Evolutionary conservation across 2,888 invertebrate species (phyloP).

Genomic region (Pantelozetes paolii): DNA sequence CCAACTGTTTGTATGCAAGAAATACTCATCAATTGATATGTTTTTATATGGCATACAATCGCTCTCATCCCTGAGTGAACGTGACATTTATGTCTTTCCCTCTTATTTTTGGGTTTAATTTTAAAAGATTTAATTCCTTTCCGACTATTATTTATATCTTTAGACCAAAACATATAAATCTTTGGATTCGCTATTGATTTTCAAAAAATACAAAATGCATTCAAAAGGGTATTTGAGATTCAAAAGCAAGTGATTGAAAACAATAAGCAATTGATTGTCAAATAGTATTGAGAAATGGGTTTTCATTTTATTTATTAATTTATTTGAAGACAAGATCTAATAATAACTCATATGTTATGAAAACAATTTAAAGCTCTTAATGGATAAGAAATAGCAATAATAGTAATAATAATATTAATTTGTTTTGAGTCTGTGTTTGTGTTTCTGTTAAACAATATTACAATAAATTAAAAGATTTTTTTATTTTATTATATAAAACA

Average conservation of each 20-base stretch:
- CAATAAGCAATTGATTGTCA: neutral
- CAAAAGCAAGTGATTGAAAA: neutral
- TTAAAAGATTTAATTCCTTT: constrained; percentile 13
- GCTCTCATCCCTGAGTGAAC: neutral
- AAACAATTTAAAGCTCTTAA: too few species aligned
- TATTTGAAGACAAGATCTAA: too few species aligned
- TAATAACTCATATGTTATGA: too few species aligned
- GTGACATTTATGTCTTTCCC: constrained; percentile 10
- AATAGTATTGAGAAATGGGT: neutral
- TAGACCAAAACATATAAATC: neutral
- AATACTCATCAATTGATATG: constrained; percentile 7
- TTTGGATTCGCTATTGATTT: neutral
- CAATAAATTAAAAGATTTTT: too few species aligned
- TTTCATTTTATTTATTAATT: too few species aligned
- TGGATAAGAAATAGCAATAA: too few species aligned
- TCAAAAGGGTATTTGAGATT: neutral
- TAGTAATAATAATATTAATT: too few species aligned
- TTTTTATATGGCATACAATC: constrained; percentile 12
- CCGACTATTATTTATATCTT: neutral
- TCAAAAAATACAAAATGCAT: neutral
- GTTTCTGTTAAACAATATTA: too few species aligned
- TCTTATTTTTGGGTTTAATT: neutral
- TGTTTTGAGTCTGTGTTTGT: too few species aligned
- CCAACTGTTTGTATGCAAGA: constrained; percentile 4
- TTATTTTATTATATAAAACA: too few species aligned